Evolutionary conservation across 2,113 vertebrate genomes (phyloP).

Genomic region (Dascyllus trimaculatus): DNA sequence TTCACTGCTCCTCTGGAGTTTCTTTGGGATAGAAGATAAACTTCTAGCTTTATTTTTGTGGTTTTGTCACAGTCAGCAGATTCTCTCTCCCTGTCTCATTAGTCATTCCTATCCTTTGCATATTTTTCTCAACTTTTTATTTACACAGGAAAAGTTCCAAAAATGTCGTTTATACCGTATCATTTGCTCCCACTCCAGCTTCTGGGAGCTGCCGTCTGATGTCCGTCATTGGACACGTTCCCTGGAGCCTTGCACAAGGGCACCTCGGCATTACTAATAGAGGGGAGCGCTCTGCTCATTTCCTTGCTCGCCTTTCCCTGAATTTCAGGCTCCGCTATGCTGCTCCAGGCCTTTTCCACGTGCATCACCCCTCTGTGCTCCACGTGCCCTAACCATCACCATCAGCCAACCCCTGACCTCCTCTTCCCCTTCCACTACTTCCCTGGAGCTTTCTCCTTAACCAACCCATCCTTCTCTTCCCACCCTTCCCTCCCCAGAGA

Average conservation of each 20-base stretch:
- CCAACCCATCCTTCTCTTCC: conserved; percentile 15
- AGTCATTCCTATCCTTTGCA: not conserved
- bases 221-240: not conserved
- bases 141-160: not conserved
- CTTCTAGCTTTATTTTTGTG: not conserved
- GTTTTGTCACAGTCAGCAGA: not conserved
- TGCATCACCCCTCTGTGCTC: conserved; percentile 15
- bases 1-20: not conserved
- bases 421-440: conserved; percentile 33
- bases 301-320: conserved; percentile 11
- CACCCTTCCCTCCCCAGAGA: conserved; percentile 50
- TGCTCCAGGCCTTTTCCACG: conserved; percentile 23
- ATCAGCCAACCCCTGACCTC: conserved; percentile 51
- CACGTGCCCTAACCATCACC: conserved; percentile 7
- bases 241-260: conserved; percentile 46
- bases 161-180: not conserved
- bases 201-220: conserved; percentile 7
- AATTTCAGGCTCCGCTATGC: not conserved
- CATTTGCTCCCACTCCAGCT: not conserved
- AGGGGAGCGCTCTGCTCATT: conserved; percentile 22
- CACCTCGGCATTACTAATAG: conserved; percentile 17
- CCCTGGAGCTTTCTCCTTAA: conserved; percentile 49
- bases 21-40: not conserved
- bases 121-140: conserved; percentile 1
- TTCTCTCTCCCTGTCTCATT: conserved; percentile 12